phyloP scores from a whole-genome alignment of 1,140 invertebrate species.

The Melipona quadrifasciata region DNA sequence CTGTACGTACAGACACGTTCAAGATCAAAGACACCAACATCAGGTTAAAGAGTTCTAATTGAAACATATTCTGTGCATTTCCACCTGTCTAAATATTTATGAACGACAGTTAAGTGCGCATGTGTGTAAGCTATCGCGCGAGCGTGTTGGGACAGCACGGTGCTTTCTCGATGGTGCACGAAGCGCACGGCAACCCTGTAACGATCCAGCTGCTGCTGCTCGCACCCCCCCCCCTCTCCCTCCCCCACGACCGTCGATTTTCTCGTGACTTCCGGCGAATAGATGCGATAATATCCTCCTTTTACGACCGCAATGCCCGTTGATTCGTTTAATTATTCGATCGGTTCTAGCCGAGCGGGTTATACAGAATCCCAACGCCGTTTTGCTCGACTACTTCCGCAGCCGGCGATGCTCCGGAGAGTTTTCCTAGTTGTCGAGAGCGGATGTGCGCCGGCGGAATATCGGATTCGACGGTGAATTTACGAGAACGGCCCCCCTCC shows the following conservation, averaged over 20 bases:
- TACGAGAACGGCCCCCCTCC: not conserved
- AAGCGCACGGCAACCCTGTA: conserved; percentile 7
- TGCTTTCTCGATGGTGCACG: too few relatives aligned
- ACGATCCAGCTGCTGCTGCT: conserved; percentile 20
- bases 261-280: conserved; percentile 40
- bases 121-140: not conserved
- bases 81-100: too few relatives aligned
- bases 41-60: too few relatives aligned
- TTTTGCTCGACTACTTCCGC: conserved; percentile 40
- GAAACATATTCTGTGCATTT: too few relatives aligned
- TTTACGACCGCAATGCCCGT: conserved; percentile 38
- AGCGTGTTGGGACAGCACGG: not conserved
- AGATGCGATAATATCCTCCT: conserved; percentile 51
- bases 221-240: too few relatives aligned
- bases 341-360: not conserved
- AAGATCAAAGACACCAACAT: too few relatives aligned
- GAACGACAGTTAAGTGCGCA: not conserved
- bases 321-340: conserved; percentile 58
- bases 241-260: conserved; percentile 17
- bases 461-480: not conserved
- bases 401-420: not conserved
- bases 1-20: too few relatives aligned
- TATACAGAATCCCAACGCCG: conserved; percentile 25
- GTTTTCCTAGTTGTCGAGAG: conserved; percentile 24
- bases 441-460: not conserved